Evolutionary conservation across 2,888 invertebrate genomes (phyloP).

Genomic region (Habrosyne pyritoides): DNA sequence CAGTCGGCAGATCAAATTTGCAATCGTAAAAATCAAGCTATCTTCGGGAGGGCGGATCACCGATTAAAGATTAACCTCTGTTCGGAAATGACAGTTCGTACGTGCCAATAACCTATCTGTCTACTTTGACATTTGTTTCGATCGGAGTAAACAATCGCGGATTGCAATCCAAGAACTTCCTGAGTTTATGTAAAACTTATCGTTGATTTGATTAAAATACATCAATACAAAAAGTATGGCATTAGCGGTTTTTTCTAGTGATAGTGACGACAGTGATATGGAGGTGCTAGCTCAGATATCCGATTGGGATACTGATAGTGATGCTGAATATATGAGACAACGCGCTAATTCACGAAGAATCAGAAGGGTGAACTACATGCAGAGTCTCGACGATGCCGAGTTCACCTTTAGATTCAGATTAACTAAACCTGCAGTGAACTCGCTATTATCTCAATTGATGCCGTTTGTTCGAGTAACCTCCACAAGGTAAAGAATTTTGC

Average conservation of each 20-base stretch:
- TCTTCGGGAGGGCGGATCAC: neutral
- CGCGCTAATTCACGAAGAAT: constrained; percentile 3
- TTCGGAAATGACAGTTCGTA: constrained; percentile 2
- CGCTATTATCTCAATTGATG: constrained; percentile 4
- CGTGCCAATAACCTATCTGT: constrained; percentile 6
- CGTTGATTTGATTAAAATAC: no score
- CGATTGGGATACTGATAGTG: constrained; percentile 14
- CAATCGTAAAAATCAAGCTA: no score
- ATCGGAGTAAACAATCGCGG: constrained; percentile 4
- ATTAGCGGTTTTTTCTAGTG: constrained; percentile 7
- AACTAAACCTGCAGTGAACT: constrained; percentile 8
- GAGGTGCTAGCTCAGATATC: constrained; percentile 16
- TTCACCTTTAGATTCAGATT: constrained; percentile 7
- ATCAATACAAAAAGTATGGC: neutral
- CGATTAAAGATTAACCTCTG: neutral
- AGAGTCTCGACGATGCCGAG: constrained; percentile 12
- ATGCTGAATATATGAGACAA: constrained; percentile 6
- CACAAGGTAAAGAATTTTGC: constrained; percentile 10
- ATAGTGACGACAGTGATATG: constrained; percentile 18
- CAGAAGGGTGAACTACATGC: constrained; percentile 6
- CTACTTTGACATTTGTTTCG: constrained; percentile 10
- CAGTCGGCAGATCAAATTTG: no score
- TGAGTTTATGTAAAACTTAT: neutral
- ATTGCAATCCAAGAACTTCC: constrained; percentile 6
- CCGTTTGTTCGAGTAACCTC: constrained; percentile 12